Evolutionary conservation across 2,113 vertebrate species (phyloP), one percentile per base, ranked within the genome.

Genomic region (Sinosuthora webbiana): DNA sequence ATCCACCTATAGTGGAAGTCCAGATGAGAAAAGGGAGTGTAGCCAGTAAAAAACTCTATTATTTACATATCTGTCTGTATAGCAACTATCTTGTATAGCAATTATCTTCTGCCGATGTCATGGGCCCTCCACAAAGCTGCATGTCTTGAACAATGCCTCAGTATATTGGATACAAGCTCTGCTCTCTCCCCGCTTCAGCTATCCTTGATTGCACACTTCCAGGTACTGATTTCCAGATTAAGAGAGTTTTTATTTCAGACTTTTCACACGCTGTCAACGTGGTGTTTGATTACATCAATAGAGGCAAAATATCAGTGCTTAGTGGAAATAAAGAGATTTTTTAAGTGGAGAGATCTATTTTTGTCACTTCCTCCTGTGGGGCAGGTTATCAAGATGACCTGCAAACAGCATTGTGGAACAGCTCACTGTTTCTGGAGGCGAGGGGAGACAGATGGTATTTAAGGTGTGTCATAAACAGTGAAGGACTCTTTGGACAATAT

Each of bases 311-410:
- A 89, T 89, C 33, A 0, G 88, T 70, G 57, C 73, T 94, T 73
- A 87, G 62, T 83, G 86, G 86, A 97, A 96, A 95, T 91, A 87
- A 94, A 93, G 86, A 93, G 52, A 75, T 87, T 94, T 94, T 96
- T 95, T 39, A 92, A 91, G 65, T 1, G 0, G 31, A 20, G 80
- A 82, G 83, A 65, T 92, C 96, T 96, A 97, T 97, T 96, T 97
- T 96, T 97, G 95, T 90, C 93, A 76, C 69, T 96, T 96, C 94
- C 73, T 97, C 73, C 92, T 93, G 85, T 84, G 83, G 83, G 90
- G 4, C 83, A 95, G 94, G 95, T 96, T 96, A 96, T 97, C 95
- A 93, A 97, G 96, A 96, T 97, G 95, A 97, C 96, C 95, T 91
- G 80, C 80, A 90, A 95, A 85, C n/a, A 88, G 59, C 71, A 89